A percentile compares a stretch with the other conserved stretches of the same genome.
Evolutionary conservation across 1,140 invertebrate genomes (phyloP).

Genomic region (Calycopis cecrops): DNA sequence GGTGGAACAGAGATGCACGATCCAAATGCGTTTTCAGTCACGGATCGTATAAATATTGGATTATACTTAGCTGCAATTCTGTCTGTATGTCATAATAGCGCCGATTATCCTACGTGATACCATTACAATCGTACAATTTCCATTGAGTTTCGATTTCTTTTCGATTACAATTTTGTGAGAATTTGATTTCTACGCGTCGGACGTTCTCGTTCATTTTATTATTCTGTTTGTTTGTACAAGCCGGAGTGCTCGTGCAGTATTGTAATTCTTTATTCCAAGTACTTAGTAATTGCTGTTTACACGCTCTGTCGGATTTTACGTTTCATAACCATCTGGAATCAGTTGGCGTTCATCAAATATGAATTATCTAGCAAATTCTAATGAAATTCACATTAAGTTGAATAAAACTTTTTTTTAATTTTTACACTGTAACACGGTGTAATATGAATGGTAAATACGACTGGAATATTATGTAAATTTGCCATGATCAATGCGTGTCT

Average conservation of each 20-base stretch:
- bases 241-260: background rate
- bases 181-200: conserved; percentile 59
- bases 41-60: conserved; percentile 69
- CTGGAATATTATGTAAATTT: no score
- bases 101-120: conserved; percentile 72
- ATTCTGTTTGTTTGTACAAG: conserved; percentile 41
- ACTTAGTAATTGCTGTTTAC: background rate
- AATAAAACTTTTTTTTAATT: no score
- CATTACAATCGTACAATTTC: conserved; percentile 60
- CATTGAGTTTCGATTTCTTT: conserved; percentile 58
- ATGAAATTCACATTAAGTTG: no score
- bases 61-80: conserved; percentile 72
- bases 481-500: no score
- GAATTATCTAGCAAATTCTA: no score
- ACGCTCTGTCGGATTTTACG: no score
- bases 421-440: no score
- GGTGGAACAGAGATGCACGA: conserved; percentile 32
- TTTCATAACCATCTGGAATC: no score
- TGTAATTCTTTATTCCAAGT: background rate
- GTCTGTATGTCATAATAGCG: conserved; percentile 70
- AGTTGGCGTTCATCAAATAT: no score
- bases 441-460: no score
- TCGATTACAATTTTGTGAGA: conserved; percentile 56
- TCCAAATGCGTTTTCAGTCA: conserved; percentile 44
- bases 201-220: conserved; percentile 40